These are phyloP conservation scores for Lasioglossum zephyrum DNA, from an alignment of 2,888 invertebrate species.

Conservation along the genomic window DNA sequence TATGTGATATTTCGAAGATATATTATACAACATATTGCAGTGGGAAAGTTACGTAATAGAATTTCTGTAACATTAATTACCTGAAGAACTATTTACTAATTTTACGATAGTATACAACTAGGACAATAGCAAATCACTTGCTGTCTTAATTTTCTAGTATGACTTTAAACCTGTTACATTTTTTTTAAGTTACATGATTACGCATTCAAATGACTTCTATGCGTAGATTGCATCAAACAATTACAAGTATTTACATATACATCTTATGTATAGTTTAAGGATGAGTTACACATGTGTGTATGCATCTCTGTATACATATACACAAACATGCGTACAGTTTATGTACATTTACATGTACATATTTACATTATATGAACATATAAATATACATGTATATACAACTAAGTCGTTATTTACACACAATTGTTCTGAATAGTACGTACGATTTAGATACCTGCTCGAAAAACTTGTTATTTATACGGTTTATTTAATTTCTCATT, in stretches of 20 bases:
- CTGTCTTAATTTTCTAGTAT: constrained; percentile 35
- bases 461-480: constrained; percentile 37
- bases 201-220: constrained; percentile 44
- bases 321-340: not conserved
- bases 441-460: constrained; percentile 32
- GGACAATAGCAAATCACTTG: constrained; percentile 32
- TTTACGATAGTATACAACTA: constrained; percentile 35
- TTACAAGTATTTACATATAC: constrained; percentile 44
- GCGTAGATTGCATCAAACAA: constrained; percentile 46
- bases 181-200: constrained; percentile 48
- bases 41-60: constrained; percentile 20
- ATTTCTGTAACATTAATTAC: constrained; percentile 30
- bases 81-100: constrained; percentile 20
- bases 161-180: constrained; percentile 44
- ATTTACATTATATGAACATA: constrained; percentile 21
- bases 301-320: constrained; percentile 16
- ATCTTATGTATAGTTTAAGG: constrained; percentile 8
- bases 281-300: constrained; percentile 23
- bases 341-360: constrained; percentile 3
- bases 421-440: constrained; percentile 47
- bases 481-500: constrained; percentile 30
- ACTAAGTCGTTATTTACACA: constrained; percentile 52
- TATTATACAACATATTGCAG: constrained; percentile 9
- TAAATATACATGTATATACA: constrained; percentile 18
- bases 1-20: constrained; percentile 5